Base-by-base conservation (phyloP, 2,797 vertebrate genomes). In the Pterois miles region DNA sequence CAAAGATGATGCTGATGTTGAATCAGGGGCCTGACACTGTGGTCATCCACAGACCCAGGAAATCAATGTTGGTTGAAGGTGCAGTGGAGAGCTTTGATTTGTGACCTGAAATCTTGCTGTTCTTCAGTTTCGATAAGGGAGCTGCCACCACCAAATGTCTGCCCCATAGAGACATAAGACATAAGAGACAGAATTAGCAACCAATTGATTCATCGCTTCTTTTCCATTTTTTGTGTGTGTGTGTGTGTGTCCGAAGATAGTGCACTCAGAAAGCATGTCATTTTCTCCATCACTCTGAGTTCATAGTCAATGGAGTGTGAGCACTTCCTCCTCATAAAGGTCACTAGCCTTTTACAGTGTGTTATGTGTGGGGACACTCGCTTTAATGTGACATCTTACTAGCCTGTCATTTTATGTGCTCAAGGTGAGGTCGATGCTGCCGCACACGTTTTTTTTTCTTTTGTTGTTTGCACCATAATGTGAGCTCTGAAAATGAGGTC, bases 61-160 rank as follows among this genome's bases (percentile, higher is more conserved):
- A 94, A 95, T 95, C 94, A 93, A 92, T 94, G 88, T 60, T 76
- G 81, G 83, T 82, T 88, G 83, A 91, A 85, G 88, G 94, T 92
- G 81, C 89, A 93, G 92, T 94, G 76, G 79, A 89, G 87, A 80
- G 87, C 85, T 85, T 91, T 94, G 87, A 94, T 93, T 94, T 92
- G 90, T 90, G 86, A 91, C 82, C 82, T 20, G 23, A 71, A 65
- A 69, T 87, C 65, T 72, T 25, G 34, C 57, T 76, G 58, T 74
- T 93, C 53, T 34, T 40, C 29, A 3, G 67, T 57, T 82, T 78
- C 25, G 8, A 75, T 52, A 13, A 65, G 77, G 38, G 67, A 86
- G 58, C 74, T 65, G 67, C 54, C 46, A 58, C 73, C 80, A 54
- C 65, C 52, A 57, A 65, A 79, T 71, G 48, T 85, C 86, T 84